Evolutionary conservation across 2,888 invertebrate species (phyloP).

Genomic region (Dinocampus coccinellae): DNA sequence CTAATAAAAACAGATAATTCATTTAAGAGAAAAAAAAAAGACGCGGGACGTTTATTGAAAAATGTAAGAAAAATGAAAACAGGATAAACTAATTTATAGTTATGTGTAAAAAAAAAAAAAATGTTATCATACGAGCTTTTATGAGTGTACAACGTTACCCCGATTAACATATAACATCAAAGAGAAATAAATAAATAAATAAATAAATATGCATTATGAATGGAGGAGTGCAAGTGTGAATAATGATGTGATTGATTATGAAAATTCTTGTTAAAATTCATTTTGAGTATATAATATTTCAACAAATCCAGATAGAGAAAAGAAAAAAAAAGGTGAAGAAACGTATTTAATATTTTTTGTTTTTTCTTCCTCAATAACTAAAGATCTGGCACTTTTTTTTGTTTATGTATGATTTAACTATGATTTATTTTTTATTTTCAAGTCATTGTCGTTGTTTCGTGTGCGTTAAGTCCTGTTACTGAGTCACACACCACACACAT

Average conservation of each 20-base stretch:
- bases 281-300: too few species aligned
- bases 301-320: too few species aligned
- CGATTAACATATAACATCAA: not conserved
- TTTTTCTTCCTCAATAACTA: too few species aligned
- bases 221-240: slow-evolving; percentile 17
- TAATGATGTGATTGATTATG: slow-evolving; percentile 12
- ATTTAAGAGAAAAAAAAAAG: slow-evolving; percentile 37
- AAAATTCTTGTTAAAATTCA: too few species aligned
- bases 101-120: slow-evolving; percentile 40
- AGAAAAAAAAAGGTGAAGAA: too few species aligned
- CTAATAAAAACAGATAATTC: slow-evolving; percentile 27
- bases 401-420: not conserved
- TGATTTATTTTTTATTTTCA: not conserved
- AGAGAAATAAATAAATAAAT: slow-evolving; percentile 11
- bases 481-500: not conserved
- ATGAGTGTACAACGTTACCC: slow-evolving; percentile 28
- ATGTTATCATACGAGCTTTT: slow-evolving; percentile 47
- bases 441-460: not conserved
- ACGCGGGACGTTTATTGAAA: slow-evolving; percentile 50
- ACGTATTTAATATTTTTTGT: too few species aligned
- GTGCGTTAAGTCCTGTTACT: not conserved
- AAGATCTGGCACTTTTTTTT: not conserved
- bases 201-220: slow-evolving; percentile 25
- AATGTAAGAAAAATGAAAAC: slow-evolving; percentile 25
- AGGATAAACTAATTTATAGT: slow-evolving; percentile 32